phyloP scores from a whole-genome alignment of 2,113 vertebrate genomes.

The Labeo rohita region DNA sequence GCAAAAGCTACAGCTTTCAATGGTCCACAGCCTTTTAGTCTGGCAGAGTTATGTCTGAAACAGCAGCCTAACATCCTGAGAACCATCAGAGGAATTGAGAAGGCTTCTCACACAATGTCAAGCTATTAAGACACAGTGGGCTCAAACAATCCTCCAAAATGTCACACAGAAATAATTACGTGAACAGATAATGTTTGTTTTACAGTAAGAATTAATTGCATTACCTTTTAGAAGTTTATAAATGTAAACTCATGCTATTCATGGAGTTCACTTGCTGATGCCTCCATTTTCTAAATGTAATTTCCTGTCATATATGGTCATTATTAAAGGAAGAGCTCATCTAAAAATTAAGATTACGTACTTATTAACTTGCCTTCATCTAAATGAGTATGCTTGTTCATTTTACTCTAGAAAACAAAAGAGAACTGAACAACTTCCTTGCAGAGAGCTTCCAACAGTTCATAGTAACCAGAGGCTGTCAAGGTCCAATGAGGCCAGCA shows the following conservation, averaged over 20 bases:
- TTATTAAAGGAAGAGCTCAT: not conserved
- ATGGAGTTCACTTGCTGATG: not conserved
- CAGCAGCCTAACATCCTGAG: constrained; percentile 20
- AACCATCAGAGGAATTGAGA: not conserved
- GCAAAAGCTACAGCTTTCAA: not conserved
- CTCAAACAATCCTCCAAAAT: not conserved
- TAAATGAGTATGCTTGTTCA: not conserved
- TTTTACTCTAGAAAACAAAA: not conserved
- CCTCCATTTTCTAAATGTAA: not conserved
- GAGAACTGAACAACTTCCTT: not conserved
- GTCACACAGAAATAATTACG: not conserved
- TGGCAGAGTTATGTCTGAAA: constrained; percentile 40
- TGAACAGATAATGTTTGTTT: not conserved
- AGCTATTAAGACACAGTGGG: not conserved
- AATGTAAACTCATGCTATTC: not conserved
- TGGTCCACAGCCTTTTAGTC: constrained; percentile 6
- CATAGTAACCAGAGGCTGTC: not conserved
- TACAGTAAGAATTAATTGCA: not conserved
- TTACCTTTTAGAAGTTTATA: not conserved
- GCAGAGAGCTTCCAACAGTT: not conserved
- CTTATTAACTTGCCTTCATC: not conserved
- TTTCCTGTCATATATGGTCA: not conserved
- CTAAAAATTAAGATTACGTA: not conserved
- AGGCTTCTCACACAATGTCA: not conserved
- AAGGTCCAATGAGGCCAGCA: not conserved